Conservation (phyloP, 2,888 invertebrate genomes). For the Hirtodrosophila alboralis region DNA sequence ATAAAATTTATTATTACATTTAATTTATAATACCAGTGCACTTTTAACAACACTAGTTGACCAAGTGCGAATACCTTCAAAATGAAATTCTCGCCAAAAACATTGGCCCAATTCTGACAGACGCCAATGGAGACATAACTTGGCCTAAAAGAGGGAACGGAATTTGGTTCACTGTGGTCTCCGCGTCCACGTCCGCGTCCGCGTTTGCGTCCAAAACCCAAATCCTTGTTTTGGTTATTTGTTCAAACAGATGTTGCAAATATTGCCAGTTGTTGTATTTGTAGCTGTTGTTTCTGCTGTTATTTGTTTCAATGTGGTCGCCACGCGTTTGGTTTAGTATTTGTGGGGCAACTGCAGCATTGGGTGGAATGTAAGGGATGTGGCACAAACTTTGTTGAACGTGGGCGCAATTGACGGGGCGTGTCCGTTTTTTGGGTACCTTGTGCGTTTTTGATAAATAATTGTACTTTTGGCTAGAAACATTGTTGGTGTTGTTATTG, state of each 20-base stretch:
- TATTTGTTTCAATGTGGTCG: conserved; percentile 65
- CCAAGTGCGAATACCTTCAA: conserved; percentile 5
- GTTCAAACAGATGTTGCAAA: conserved; percentile 72
- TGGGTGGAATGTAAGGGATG: neutral
- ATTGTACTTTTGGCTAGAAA: conserved; percentile 39
- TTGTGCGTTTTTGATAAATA: conserved; percentile 39
- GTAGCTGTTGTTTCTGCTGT: conserved; percentile 42
- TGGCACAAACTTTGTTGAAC: conserved; percentile 28
- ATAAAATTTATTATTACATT: too few relatives aligned
- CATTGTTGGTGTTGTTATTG: conserved; percentile 33
- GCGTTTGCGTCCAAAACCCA: conserved; percentile 10
- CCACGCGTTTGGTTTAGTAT: conserved; percentile 51
- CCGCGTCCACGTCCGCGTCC: conserved; percentile 12
- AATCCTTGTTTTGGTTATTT: conserved; percentile 70
- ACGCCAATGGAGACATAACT: conserved; percentile 35
- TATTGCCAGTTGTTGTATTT: conserved; percentile 36
- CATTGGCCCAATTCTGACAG: conserved; percentile 25
- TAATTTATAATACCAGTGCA: conserved; percentile 10
- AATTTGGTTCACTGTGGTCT: conserved; percentile 53
- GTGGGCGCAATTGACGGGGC: conserved; percentile 38
- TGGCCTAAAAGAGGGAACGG: conserved; percentile 41
- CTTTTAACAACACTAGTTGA: conserved; percentile 10
- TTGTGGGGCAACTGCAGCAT: conserved; percentile 26
- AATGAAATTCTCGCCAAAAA: conserved; percentile 18
- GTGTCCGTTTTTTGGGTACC: conserved; percentile 20